Evolutionary conservation across 2,888 invertebrate species (phyloP).

Genomic region (Hypsopygia costalis): DNA sequence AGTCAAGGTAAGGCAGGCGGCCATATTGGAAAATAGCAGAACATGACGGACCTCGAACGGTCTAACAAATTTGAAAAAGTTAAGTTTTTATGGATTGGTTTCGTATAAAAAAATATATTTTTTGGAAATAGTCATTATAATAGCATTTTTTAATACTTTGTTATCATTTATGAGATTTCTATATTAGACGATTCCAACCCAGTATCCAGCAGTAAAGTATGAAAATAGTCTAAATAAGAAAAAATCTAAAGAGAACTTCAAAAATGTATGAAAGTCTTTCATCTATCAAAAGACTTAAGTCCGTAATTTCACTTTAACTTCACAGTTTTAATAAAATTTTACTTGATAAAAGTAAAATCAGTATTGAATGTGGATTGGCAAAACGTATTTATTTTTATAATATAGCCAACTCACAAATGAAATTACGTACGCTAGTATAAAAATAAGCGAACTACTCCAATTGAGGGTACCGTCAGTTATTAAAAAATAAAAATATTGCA

Average conservation of each 20-base stretch:
- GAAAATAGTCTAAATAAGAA: slow-evolving; percentile 3
- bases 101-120: slow-evolving; percentile 3
- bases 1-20: slow-evolving; percentile 4
- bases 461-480: not conserved
- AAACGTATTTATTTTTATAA: too few species aligned
- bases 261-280: not conserved
- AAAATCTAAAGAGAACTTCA: not conserved
- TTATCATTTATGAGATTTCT: not conserved
- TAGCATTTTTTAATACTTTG: not conserved
- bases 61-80: slow-evolving; percentile 4
- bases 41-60: slow-evolving; percentile 2
- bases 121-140: not conserved
- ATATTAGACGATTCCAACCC: slow-evolving; percentile 9
- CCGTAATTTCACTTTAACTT: slow-evolving; percentile 6
- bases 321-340: too few species aligned
- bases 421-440: slow-evolving; percentile 3
- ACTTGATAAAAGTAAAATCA: too few species aligned
- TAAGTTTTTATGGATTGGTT: slow-evolving; percentile 3
- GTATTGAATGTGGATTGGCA: too few species aligned
- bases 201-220: not conserved
- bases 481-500: not conserved
- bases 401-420: not conserved
- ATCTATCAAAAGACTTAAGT: not conserved
- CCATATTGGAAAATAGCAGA: slow-evolving; percentile 3
- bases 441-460: slow-evolving; percentile 6